Percentiles rank a stretch among this genome's conserved stretches.
These are phyloP conservation scores for Leptinotarsa juncta DNA, from an alignment of 2,888 invertebrate genomes.

Conservation along the genomic window DNA sequence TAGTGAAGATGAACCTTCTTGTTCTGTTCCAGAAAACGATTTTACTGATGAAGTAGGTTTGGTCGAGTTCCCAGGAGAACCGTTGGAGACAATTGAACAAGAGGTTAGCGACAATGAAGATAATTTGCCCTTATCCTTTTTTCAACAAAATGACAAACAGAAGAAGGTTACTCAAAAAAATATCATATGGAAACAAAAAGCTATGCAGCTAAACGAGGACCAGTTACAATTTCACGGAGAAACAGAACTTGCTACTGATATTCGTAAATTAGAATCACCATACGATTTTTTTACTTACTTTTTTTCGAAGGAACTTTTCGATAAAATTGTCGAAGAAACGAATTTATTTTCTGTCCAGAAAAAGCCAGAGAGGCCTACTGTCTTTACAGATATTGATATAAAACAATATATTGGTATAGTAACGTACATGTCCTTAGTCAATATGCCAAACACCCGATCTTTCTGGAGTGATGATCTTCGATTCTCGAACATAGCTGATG, in stretches of 20 bases:
- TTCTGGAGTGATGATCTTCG: not conserved
- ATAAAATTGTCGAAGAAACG: not conserved
- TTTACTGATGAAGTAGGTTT: not conserved
- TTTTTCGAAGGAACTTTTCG: not conserved
- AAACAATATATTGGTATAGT: not conserved
- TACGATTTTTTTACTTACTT: not conserved
- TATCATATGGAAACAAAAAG: not conserved
- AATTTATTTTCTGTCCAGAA: not conserved
- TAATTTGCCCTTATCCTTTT: not conserved
- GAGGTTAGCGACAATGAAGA: not conserved
- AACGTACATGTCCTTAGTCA: conserved; percentile 1
- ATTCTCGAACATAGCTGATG: not conserved
- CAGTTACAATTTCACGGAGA: not conserved
- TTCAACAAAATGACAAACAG: not conserved
- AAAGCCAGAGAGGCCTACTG: not conserved
- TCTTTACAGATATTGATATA: not conserved
- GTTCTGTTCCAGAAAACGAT: not conserved
- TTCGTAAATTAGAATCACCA: not conserved
- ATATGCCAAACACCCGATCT: not conserved
- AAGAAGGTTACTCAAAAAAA: not conserved
- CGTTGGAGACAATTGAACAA: not conserved
- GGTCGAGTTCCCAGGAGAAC: not conserved
- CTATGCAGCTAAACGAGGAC: not conserved
- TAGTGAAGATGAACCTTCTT: not conserved
- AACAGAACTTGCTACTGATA: not conserved